Base-by-base conservation (phyloP, 2,888 invertebrate species). In the Parochlus steinenii region DNA sequence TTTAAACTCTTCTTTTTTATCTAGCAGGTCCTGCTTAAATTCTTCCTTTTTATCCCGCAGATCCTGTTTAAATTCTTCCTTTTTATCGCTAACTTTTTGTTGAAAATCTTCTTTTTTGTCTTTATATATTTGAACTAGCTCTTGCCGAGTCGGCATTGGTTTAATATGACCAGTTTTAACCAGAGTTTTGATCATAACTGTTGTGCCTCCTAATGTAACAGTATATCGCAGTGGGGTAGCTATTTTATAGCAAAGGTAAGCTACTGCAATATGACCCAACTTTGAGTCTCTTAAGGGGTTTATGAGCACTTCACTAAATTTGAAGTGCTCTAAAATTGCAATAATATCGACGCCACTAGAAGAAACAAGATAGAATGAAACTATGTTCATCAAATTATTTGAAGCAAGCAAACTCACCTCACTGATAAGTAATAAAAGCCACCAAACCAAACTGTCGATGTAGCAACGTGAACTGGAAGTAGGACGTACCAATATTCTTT, bases 401-500 rank as follows among this genome's bases (percentile, higher is more conserved):
- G 22, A 29, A 10, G 22, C 8, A 8, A 27, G 19, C 18, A 12
- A 36, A 41, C 46, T 58, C 64, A 92, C 92, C 85, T 83, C 57
- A 74, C 71, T 7, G 86, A 81, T 46, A 77, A 59, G 51, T 81
- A 77, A 60, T 90, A 97, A 58, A 92, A 89, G 14, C 74, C 63
- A 11, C 78, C 81, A 55, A 82, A 75, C 95, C 95, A 98, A 37
- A 78, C 65, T 20, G 72, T 62, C 3, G 93, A 97, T 7, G 92
- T 92, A 12, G 74, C 69, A 31, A 82, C 51, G 60, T 98, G 97
- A 3, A 98, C 95, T 4, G 90, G 95, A 38, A 97, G 64, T 38
- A 93, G 62, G 36, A 97, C 82, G 60, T 97, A 92, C 86, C 97
- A 97, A 61, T 97, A 95, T 52, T 92, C 81, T 54, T 80, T 81